Evolutionary conservation across 2,113 vertebrate species (phyloP).

Genomic region (Pionites leucogaster): DNA sequence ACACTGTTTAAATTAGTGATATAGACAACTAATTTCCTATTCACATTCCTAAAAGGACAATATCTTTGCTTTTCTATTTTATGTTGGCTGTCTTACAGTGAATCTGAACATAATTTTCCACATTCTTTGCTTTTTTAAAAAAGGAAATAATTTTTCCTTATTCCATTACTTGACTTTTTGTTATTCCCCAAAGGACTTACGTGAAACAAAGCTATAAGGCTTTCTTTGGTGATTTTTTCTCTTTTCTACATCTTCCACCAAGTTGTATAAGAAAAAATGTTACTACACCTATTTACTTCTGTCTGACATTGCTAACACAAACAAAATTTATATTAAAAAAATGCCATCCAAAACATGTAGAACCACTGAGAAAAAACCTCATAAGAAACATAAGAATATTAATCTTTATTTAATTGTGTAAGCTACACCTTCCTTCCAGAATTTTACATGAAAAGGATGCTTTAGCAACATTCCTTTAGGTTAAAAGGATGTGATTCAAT

Average conservation of each 20-base stretch:
- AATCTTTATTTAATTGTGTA: background rate
- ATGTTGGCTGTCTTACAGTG: background rate
- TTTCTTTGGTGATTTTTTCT: background rate
- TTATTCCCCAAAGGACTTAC: background rate
- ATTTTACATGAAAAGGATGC: background rate
- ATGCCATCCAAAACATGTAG: background rate
- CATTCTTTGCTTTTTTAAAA: background rate
- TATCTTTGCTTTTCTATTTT: background rate
- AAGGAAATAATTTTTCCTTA: background rate
- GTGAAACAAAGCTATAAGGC: background rate
- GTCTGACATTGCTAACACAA: background rate
- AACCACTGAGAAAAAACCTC: background rate
- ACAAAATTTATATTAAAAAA: background rate
- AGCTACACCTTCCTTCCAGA: background rate
- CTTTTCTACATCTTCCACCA: background rate
- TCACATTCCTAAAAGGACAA: background rate
- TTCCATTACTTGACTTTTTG: background rate
- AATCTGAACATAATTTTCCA: background rate
- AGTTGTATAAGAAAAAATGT: background rate
- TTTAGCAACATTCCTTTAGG: background rate
- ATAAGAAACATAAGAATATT: background rate
- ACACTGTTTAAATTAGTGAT: background rate
- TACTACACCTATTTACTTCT: background rate
- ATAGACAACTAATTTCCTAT: background rate
- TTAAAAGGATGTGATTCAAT: background rate